phyloP scores from a whole-genome alignment of 2,797 vertebrate species.

The Enteromius trimaculatus region DNA sequence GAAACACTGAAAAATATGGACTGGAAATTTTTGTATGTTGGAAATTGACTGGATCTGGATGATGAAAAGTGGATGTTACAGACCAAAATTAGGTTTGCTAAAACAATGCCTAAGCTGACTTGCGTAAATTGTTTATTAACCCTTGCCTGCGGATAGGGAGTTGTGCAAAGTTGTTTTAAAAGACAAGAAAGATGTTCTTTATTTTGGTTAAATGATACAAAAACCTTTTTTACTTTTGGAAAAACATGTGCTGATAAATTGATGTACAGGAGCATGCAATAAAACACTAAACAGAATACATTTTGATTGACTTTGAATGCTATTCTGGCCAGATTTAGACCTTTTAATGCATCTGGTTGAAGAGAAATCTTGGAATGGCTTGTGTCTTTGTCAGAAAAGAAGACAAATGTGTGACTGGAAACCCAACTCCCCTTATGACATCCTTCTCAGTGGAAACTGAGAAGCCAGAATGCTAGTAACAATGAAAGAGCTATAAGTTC shows the following conservation, averaged over 20 bases:
- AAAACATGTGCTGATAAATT: not conserved
- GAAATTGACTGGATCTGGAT: not conserved
- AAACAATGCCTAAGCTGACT: not conserved
- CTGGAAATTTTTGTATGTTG: not conserved
- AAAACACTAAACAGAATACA: not conserved
- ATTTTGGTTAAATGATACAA: not conserved
- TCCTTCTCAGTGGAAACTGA: constrained; percentile 29
- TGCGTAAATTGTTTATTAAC: not conserved
- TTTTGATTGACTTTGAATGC: not conserved
- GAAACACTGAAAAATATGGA: not conserved
- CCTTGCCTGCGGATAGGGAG: not conserved
- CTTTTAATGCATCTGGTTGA: not conserved
- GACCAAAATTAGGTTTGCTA: not conserved
- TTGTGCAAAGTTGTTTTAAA: not conserved
- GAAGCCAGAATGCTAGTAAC: constrained; percentile 30
- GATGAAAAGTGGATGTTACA: not conserved
- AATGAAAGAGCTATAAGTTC: constrained; percentile 15
- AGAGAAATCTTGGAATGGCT: not conserved
- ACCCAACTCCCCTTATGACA: constrained; percentile 30
- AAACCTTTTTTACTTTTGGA: not conserved
- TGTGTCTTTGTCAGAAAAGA: not conserved
- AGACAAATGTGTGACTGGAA: constrained; percentile 23
- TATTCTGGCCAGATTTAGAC: constrained; percentile 1
- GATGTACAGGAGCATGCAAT: not conserved
- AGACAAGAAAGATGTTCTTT: not conserved